Evolutionary conservation across 1,140 invertebrate species (phyloP), one percentile per base, ranked within the genome.

Genomic region (roundworm (Caenorhabditis elegans)): DNA sequence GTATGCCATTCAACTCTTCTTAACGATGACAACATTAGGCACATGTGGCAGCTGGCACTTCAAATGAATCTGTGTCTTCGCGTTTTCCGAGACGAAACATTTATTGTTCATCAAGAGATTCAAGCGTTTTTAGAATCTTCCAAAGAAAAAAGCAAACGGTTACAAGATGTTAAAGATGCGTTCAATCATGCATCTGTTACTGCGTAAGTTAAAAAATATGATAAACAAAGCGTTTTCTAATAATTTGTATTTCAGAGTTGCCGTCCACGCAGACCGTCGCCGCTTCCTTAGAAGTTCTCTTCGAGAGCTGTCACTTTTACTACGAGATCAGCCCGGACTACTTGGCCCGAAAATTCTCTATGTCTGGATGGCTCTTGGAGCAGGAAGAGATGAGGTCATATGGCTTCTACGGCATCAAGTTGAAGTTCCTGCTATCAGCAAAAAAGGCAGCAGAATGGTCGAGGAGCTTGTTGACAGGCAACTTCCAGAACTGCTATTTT

Each of bases 251-350:
- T 85, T 70, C 31, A 82, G 77, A 82, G 78, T 43, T 6, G 70
- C 34, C 24, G 85, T 90, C n/a, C 87, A 88, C 81, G 92, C 96
- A 87, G 98, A 99, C 88, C 92, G 96, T 82, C 92, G 98, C 85
- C 98, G 98, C 91, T 99, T 98, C 91, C 91, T 99, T 75, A 92
- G 97, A 82, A 96, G 95, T 3, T 95, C 96, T 1, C 90, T 99
- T 2, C 96, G 97, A 90, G 97, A 99, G 91, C 90, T 99, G 81
- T 95, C 94, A 13, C 91, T 98, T 8, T 95, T 99, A 82, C 93
- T 99, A 85, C 95, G 96, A 15, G 98, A 99, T 92, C 96, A 99
- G 89, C 97, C 97, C 19, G 97, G 97, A 6, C 91, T 99, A 10
- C 91, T 99, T 17, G 98, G 87, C 43, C 89, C 90, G 4, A 89